phyloP scores from a whole-genome alignment of 2,888 invertebrate species.

The Temnothorax unifasciatus region DNA sequence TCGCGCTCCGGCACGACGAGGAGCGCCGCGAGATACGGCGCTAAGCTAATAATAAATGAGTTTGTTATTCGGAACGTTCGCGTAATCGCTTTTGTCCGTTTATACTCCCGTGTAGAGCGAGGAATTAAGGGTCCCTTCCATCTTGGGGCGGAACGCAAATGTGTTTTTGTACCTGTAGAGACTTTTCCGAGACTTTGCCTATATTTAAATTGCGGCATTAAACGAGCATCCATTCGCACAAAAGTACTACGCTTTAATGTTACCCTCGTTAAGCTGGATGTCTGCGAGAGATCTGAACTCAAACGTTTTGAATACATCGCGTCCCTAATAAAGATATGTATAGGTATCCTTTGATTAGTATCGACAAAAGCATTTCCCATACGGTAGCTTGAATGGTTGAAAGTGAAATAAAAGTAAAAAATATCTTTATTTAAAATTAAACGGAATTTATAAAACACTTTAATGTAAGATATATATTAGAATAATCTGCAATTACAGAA shows the following conservation, averaged over 20 bases:
- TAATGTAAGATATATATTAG: neutral
- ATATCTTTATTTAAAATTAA: neutral
- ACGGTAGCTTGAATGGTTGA: neutral
- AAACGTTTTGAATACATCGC: constrained; percentile 5
- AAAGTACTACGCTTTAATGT: neutral
- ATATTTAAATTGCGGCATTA: constrained; percentile 26
- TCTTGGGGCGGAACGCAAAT: constrained; percentile 7
- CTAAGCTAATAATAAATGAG: constrained; percentile 77
- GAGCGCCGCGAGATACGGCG: constrained; percentile 56
- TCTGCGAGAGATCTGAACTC: neutral
- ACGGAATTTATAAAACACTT: neutral
- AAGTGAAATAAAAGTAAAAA: neutral
- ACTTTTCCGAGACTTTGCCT: neutral
- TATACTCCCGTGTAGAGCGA: constrained; percentile 3
- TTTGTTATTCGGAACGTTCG: constrained; percentile 67
- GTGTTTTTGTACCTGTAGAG: constrained; percentile 9
- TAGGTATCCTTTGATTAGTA: neutral
- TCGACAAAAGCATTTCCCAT: neutral
- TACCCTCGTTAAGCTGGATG: neutral
- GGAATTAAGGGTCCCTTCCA: constrained; percentile 9
- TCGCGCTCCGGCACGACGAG: constrained; percentile 63
- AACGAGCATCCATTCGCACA: neutral
- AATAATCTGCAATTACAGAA: neutral
- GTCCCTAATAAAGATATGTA: neutral
- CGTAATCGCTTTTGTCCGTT: constrained; percentile 51